These are phyloP conservation scores for Ceratina australensis DNA, from an alignment of 1,140 invertebrate genomes.

Conservation along the genomic window DNA sequence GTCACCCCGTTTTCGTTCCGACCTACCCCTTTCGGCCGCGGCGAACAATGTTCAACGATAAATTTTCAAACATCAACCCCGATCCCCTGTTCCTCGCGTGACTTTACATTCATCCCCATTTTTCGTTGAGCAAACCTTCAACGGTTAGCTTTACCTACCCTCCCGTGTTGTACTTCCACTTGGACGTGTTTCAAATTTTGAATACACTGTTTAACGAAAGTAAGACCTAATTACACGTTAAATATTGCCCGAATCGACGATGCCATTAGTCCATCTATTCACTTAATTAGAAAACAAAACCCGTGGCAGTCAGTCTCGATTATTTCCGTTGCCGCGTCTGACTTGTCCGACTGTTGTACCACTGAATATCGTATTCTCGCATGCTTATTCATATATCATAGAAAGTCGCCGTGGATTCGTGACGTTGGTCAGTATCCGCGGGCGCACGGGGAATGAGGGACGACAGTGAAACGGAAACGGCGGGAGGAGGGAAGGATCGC, in stretches of 20 bases:
- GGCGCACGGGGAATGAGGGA: not conserved
- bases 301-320: not conserved
- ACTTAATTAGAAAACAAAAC: too few relatives aligned
- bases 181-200: too few relatives aligned
- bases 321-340: not conserved
- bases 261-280: too few relatives aligned
- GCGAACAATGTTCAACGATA: conserved; percentile 42
- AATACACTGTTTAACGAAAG: too few relatives aligned
- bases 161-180: not conserved
- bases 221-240: too few relatives aligned
- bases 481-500: too few relatives aligned
- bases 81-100: not conserved
- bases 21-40: not conserved
- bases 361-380: not conserved
- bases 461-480: not conserved
- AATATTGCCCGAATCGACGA: too few relatives aligned
- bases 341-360: not conserved
- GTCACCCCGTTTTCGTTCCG: conserved; percentile 19
- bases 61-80: conserved; percentile 47
- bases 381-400: not conserved
- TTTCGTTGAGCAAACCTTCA: not conserved
- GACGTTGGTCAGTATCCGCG: not conserved
- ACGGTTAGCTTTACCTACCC: too few relatives aligned
- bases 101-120: not conserved
- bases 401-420: not conserved